A percentile compares a stretch with the other conserved stretches of the same genome.
These are phyloP conservation scores for Intellagama lesueurii DNA, from an alignment of 2,797 vertebrate species.

Conservation along the genomic window DNA sequence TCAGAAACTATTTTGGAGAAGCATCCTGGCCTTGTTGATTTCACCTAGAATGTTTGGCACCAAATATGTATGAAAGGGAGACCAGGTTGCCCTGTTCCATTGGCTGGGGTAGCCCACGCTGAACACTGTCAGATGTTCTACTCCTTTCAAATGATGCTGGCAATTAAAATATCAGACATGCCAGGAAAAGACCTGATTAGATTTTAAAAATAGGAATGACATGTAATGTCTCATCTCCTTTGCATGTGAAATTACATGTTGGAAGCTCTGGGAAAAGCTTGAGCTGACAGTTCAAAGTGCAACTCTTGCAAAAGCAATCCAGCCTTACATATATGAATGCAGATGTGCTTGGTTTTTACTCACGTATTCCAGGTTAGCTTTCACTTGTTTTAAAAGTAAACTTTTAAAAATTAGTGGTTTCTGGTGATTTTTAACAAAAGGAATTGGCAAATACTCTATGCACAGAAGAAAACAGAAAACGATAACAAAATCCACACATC, in stretches of 20 bases:
- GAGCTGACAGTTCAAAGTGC: background rate
- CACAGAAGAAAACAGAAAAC: background rate
- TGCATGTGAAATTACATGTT: background rate
- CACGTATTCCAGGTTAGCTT: background rate
- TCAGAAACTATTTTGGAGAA: conserved; percentile 65
- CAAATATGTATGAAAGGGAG: conserved; percentile 44
- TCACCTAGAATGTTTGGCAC: conserved; percentile 57
- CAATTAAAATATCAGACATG: background rate
- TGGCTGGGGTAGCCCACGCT: background rate
- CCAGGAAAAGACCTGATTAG: background rate
- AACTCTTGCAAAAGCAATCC: background rate
- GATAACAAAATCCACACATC: background rate
- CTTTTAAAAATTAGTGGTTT: background rate
- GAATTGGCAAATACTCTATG: background rate
- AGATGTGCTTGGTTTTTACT: background rate
- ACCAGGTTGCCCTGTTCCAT: background rate
- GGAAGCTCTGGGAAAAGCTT: background rate
- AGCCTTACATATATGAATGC: background rate
- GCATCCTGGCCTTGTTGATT: conserved; percentile 48
- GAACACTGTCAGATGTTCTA: background rate
- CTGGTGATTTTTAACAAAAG: background rate
- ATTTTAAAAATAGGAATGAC: background rate
- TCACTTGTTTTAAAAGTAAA: background rate
- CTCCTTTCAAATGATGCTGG: background rate
- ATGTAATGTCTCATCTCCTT: background rate